Conservation (phyloP, 2,797 vertebrate species). For the Thalassophryne amazonica region DNA sequence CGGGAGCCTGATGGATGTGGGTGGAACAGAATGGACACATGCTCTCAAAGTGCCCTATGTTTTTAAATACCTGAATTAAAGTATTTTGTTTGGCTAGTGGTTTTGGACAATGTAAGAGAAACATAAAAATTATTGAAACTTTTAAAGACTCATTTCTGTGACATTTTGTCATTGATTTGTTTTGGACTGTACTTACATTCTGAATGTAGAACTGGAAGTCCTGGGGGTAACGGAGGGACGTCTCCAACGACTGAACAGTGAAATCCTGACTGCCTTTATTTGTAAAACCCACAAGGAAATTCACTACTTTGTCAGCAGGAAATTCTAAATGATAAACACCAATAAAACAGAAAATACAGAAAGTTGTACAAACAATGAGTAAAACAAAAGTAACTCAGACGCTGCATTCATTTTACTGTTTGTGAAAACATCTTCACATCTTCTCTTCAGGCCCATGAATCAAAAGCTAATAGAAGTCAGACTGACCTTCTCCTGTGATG, state of each 20-base stretch:
- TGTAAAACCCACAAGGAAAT: conserved; percentile 80
- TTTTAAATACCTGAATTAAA: too few species aligned
- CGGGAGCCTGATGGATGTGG: too few species aligned
- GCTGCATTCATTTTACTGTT: background rate
- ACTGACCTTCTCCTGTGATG: conserved; percentile 75
- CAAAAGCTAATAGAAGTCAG: background rate
- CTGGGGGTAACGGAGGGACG: conserved; percentile 81
- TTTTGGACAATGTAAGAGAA: too few species aligned
- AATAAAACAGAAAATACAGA: background rate
- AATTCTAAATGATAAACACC: too few species aligned
- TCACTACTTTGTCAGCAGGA: conserved; percentile 77
- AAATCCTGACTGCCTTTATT: conserved; percentile 78
- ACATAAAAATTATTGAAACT: too few species aligned
- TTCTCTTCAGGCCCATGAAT: background rate
- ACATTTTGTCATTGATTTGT: background rate
- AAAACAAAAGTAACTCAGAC: background rate
- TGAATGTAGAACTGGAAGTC: conserved; percentile 82
- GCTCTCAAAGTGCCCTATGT: too few species aligned
- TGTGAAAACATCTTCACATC: too few species aligned
- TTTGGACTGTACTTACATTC: conserved; percentile 64
- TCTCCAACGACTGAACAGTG: conserved; percentile 73
- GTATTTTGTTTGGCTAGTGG: too few species aligned
- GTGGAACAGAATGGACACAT: too few species aligned
- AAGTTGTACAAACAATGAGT: background rate
- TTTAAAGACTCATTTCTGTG: too few species aligned